Conservation (phyloP, 1,140 invertebrate genomes). For the Drosophila persimilis region DNA sequence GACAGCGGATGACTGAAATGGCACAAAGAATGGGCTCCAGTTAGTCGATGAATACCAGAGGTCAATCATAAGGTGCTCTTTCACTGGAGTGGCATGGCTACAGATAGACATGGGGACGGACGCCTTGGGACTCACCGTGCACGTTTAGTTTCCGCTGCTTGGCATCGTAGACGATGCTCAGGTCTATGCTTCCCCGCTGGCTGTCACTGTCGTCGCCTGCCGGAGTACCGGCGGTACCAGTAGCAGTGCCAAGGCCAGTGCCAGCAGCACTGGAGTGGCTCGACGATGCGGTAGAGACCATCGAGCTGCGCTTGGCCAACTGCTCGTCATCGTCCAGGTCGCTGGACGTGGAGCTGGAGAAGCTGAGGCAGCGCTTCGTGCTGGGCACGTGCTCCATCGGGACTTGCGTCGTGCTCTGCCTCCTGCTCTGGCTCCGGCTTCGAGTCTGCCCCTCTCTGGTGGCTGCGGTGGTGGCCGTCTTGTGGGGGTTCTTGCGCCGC, state of each 20-base stretch:
- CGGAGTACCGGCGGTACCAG: too few relatives aligned
- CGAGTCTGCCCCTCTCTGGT: not conserved
- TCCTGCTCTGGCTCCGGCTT: not conserved
- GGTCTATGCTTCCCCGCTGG: constrained; percentile 67
- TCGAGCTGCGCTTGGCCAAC: constrained; percentile 66
- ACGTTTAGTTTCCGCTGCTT: constrained; percentile 74
- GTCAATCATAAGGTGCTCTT: too few relatives aligned
- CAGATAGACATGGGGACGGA: too few relatives aligned
- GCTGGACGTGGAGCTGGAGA: constrained; percentile 61
- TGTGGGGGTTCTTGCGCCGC: constrained; percentile 74
- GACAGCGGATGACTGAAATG: constrained; percentile 83
- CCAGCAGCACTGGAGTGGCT: constrained; percentile 1
- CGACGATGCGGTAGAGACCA: constrained; percentile 49
- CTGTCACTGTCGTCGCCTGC: constrained; percentile 1
- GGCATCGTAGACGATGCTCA: constrained; percentile 59
- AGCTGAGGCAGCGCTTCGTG: constrained; percentile 77
- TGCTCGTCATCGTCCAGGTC: constrained; percentile 51
- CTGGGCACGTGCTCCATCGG: constrained; percentile 52
- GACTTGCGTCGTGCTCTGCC: not conserved
- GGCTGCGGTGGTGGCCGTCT: constrained; percentile 9
- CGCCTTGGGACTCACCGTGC: constrained; percentile 77
- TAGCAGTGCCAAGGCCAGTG: not conserved
- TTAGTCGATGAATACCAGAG: too few relatives aligned
- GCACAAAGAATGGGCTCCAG: constrained; percentile 16
- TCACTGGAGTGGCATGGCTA: too few relatives aligned